Percentiles rank a stretch among this genome's conserved stretches.
These are phyloP conservation scores for Listronotus bonariensis DNA, from an alignment of 1,140 invertebrate genomes.

Conservation along the genomic window DNA sequence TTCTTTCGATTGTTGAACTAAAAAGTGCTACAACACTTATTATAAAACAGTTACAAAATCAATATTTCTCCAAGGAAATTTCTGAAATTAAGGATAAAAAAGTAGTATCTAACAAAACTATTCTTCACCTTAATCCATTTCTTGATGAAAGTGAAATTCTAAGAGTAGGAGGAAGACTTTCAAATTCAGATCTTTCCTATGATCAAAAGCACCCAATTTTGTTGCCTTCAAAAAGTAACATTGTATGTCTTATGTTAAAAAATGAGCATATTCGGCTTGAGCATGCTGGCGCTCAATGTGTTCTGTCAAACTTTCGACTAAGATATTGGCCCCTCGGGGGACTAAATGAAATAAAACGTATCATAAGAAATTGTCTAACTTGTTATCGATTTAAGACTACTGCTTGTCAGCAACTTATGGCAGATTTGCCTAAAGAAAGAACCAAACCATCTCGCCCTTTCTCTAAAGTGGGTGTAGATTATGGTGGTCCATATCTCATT, in stretches of 20 bases:
- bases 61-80: slow-evolving; percentile 7
- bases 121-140: slow-evolving; percentile 20
- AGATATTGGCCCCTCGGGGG: slow-evolving; percentile 28
- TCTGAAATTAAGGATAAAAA: slow-evolving; percentile 7
- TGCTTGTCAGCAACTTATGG: no score
- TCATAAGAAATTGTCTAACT: slow-evolving; percentile 20
- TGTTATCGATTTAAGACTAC: slow-evolving; percentile 24
- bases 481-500: slow-evolving; percentile 28
- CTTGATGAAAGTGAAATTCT: slow-evolving; percentile 38
- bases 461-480: slow-evolving; percentile 28
- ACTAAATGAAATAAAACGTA: slow-evolving; percentile 10
- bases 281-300: slow-evolving; percentile 24
- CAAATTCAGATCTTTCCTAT: slow-evolving; percentile 32
- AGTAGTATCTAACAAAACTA: slow-evolving; percentile 3
- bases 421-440: slow-evolving; percentile 12
- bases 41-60: no score
- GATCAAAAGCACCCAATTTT: slow-evolving; percentile 33
- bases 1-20: no score
- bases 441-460: slow-evolving; percentile 15
- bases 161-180: slow-evolving; percentile 44
- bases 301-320: slow-evolving; percentile 24
- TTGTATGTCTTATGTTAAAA: slow-evolving; percentile 20
- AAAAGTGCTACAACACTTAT: no score
- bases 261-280: slow-evolving; percentile 22
- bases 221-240: slow-evolving; percentile 19